phyloP scores from a whole-genome alignment of 2,888 invertebrate species.

The Nymphalis urticae region DNA sequence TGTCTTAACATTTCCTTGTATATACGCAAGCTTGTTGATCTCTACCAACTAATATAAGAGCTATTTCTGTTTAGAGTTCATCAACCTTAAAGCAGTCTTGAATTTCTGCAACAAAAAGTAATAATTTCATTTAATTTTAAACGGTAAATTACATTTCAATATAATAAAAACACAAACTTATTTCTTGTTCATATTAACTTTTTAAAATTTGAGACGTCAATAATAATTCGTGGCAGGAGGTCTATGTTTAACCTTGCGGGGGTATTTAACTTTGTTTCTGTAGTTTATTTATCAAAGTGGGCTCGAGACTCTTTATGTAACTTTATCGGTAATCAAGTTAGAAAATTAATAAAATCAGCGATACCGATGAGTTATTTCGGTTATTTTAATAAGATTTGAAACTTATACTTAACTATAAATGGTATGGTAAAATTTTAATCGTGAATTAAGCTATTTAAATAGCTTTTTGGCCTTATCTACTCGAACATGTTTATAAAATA shows the following conservation, averaged over 20 bases:
- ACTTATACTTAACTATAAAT: not conserved
- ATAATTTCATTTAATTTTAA: conserved; percentile 31
- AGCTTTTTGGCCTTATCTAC: no score
- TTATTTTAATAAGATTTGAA: not conserved
- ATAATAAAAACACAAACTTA: not conserved
- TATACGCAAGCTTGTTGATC: conserved; percentile 32
- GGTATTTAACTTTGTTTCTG: conserved; percentile 43
- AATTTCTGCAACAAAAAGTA: conserved; percentile 55
- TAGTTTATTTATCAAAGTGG: conserved; percentile 38
- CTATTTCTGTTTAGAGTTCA: conserved; percentile 74
- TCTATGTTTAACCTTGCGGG: conserved; percentile 41
- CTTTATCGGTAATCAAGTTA: conserved; percentile 36
- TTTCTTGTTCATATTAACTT: not conserved
- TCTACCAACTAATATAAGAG: conserved; percentile 45
- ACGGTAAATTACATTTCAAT: not conserved
- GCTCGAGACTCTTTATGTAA: conserved; percentile 38
- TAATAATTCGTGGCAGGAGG: conserved; percentile 46
- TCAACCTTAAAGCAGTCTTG: conserved; percentile 60
- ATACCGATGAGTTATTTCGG: conserved; percentile 5
- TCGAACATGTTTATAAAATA: no score
- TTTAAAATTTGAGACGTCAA: conserved; percentile 34
- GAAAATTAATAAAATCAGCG: conserved; percentile 22
- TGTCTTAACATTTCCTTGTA: conserved; percentile 27
- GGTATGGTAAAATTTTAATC: not conserved
- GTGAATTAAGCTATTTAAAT: not conserved